Base-by-base conservation (phyloP, 2,113 vertebrate genomes). In the Hypocryptadius cinnamomeus region DNA sequence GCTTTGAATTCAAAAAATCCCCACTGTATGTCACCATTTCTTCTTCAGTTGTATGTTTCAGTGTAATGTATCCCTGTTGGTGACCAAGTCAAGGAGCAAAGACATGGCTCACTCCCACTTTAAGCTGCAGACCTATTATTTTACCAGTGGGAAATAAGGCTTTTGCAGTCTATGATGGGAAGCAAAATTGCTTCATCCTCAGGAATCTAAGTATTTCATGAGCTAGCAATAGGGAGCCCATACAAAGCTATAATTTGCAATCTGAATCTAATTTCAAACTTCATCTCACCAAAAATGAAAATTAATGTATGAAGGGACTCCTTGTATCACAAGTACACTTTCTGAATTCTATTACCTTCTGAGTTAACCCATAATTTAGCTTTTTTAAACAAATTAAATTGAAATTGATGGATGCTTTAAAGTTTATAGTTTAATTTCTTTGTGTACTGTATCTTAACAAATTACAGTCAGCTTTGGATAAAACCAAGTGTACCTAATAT, bases 251-350 rank as follows among this genome's bases (percentile, higher is more conserved):
- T 97, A 97, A 98, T 98, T 98, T 97, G 95, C 96, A 97, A 98
- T 98, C 97, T 95, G 95, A 97, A 97, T 97, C 96, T 97, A 97
- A 98, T 97, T 98, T 98, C 95, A 96, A 97, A 96, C 93, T 96
- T 97, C 94, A 97, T 97, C 96, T 97, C 96, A 92, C 96, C 92
- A 96, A 96, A 96, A 97, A 97, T 93, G 87, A 96, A 97, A 98
- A 97, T 97, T 97, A 98, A 97, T 97, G 94, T 94, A 91, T 87
- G 90, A 96, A 96, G 93, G 93, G 93, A 93, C 76, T 97, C 81
- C 77, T 54, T 82, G 40, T 81, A 91, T 92, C 91, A 86, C 72
- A 90, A 91, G 61, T 91, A 91, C 60, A 87, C 79, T 72, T 95
- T 90, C 85, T 69, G 80, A 97, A 89, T 91, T 95, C 76, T 89